phyloP scores from a whole-genome alignment of 2,888 invertebrate species.

The Zeuzera pyrina region DNA sequence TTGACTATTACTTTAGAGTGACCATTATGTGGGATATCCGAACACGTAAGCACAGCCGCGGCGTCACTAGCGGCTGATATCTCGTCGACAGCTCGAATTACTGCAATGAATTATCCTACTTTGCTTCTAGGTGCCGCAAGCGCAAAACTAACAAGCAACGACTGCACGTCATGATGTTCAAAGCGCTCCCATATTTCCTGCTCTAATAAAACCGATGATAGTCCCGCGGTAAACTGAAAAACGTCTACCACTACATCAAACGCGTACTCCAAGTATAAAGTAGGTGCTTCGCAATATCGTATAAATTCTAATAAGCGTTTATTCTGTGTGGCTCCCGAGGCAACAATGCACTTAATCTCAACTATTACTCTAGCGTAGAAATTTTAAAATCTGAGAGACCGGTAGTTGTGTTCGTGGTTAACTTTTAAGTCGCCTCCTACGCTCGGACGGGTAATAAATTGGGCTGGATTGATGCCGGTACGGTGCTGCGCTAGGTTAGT shows the following conservation, averaged over 20 bases:
- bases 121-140: constrained; percentile 39
- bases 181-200: constrained; percentile 47
- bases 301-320: constrained; percentile 65
- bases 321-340: constrained; percentile 50
- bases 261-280: constrained; percentile 31
- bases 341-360: constrained; percentile 61
- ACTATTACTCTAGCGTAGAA: constrained; percentile 57
- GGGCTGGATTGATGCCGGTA: constrained; percentile 32
- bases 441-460: constrained; percentile 52
- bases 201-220: constrained; percentile 56
- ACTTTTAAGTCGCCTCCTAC: constrained; percentile 65
- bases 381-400: constrained; percentile 47
- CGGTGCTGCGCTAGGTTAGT: constrained; percentile 16
- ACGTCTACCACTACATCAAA: constrained; percentile 43
- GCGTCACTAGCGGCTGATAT: constrained; percentile 58
- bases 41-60: constrained; percentile 32
- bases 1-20: constrained; percentile 52
- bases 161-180: constrained; percentile 35
- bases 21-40: constrained; percentile 37
- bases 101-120: constrained; percentile 53
- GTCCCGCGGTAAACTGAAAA: constrained; percentile 49
- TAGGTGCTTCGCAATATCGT: constrained; percentile 21
- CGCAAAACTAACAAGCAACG: constrained; percentile 42
- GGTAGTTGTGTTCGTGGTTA: constrained; percentile 53
- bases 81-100: constrained; percentile 62